Conservation (phyloP, 2,888 invertebrate genomes). For the Cactoblastis cactorum region DNA sequence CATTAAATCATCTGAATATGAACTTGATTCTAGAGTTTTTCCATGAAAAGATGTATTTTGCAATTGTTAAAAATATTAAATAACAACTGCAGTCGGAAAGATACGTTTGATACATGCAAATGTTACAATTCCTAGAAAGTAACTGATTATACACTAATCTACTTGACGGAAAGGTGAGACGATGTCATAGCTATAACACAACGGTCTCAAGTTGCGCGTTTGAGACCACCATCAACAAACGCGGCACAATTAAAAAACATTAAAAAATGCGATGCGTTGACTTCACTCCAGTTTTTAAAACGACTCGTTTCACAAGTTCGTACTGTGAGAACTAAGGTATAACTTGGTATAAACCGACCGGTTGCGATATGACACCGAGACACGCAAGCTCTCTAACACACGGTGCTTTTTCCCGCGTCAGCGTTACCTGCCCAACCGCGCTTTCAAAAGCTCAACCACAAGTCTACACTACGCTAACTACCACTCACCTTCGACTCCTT, state of each 20-base stretch:
- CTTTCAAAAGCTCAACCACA: conserved; percentile 70
- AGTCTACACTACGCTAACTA: conserved; percentile 41
- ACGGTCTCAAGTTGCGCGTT: conserved; percentile 37
- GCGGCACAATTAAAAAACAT: conserved; percentile 65
- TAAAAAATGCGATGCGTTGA: conserved; percentile 70
- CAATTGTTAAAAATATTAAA: neutral
- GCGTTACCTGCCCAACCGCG: conserved; percentile 52
- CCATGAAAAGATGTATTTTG: neutral
- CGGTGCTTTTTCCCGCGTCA: conserved; percentile 46
- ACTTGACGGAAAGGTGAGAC: conserved; percentile 30
- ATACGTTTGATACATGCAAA: conserved; percentile 7
- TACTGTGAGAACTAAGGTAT: conserved; percentile 72
- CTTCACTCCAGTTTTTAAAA: conserved; percentile 77
- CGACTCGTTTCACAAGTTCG: conserved; percentile 73
- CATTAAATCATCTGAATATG: too few species aligned
- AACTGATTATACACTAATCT: conserved; percentile 14
- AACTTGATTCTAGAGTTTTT: too few species aligned
- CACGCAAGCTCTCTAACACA: conserved; percentile 45
- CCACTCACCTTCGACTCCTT: conserved; percentile 80
- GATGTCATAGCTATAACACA: conserved; percentile 36
- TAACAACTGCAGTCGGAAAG: neutral
- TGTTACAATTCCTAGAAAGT: conserved; percentile 17
- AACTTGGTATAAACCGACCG: conserved; percentile 59
- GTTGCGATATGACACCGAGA: conserved; percentile 36
- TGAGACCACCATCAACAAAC: conserved; percentile 50